Evolutionary conservation across 2,797 vertebrate species (phyloP).

Genomic region (Pseudochromis fuscus): DNA sequence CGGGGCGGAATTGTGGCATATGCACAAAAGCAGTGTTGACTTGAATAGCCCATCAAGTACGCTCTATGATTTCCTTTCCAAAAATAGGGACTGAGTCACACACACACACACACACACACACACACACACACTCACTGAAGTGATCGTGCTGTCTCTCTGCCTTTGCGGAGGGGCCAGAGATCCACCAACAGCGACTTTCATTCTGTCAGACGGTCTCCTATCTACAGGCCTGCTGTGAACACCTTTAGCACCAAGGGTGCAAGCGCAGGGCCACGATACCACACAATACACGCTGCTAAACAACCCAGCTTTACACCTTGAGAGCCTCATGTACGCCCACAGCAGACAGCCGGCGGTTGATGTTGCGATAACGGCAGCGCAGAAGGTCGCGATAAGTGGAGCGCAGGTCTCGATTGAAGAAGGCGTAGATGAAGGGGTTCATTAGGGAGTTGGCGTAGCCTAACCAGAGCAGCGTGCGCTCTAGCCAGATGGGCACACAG

Average conservation of each 20-base stretch:
- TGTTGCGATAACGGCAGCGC: conserved; percentile 88
- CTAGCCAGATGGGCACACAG: conserved; percentile 88
- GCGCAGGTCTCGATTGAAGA: conserved; percentile 88
- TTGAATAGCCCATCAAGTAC: conserved; percentile 71
- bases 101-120: conserved; percentile 44
- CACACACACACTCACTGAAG: conserved; percentile 58
- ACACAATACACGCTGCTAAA: neutral
- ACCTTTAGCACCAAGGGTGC: conserved; percentile 44
- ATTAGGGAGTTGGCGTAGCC: conserved; percentile 89
- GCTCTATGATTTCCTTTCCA: conserved; percentile 63
- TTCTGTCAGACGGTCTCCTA: conserved; percentile 66
- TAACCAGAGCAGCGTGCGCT: conserved; percentile 87
- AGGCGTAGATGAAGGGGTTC: conserved; percentile 90
- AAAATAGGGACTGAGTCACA: conserved; percentile 80
- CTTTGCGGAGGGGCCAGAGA: conserved; percentile 41
- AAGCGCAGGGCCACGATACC: conserved; percentile 23
- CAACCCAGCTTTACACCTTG: conserved; percentile 69
- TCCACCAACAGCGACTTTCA: conserved; percentile 45
- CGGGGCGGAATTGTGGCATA: conserved; percentile 62
- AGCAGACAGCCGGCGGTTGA: conserved; percentile 87
- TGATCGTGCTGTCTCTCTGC: conserved; percentile 62
- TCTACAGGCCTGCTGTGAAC: conserved; percentile 65
- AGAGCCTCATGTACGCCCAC: conserved; percentile 88
- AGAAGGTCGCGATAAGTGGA: conserved; percentile 87
- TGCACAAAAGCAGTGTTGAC: conserved; percentile 68